Percentiles rank a stretch among this genome's conserved stretches.
These are phyloP conservation scores for Tragelaphus imberbis DNA, from an alignment of 2,113 vertebrate genomes.

Conservation along the genomic window DNA sequence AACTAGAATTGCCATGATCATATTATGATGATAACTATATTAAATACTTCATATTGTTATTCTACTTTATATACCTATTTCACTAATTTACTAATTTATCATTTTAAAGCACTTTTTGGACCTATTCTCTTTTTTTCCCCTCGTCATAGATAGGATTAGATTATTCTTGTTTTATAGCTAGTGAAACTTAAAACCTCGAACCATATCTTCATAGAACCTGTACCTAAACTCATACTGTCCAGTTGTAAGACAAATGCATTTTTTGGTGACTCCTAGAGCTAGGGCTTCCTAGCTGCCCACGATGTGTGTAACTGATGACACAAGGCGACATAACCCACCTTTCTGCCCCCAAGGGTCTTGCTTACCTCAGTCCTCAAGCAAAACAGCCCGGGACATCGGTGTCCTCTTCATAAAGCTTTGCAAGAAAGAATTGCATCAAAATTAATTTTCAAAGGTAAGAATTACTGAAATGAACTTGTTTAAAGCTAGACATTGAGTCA, in stretches of 20 bases:
- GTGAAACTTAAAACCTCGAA: background rate
- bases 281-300: background rate
- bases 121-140: background rate
- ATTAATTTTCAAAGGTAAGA: conserved; percentile 40
- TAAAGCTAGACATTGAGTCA: conserved; percentile 47
- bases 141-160: too few species aligned
- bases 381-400: accelerated
- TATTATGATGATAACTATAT: background rate
- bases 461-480: conserved; percentile 32
- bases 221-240: background rate
- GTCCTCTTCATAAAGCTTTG: background rate
- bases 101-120: background rate
- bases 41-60: background rate
- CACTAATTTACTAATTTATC: background rate
- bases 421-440: background rate
- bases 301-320: accelerated
- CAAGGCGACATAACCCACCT: accelerated
- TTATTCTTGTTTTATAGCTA: background rate
- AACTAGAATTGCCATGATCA: background rate
- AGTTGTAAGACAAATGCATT: background rate
- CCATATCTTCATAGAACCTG: background rate
- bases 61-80: background rate
- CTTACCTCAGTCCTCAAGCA: too few species aligned
- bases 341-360: accelerated
- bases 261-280: background rate